These are phyloP conservation scores for Anguilla anguilla DNA, from an alignment of 2,797 vertebrate species.

Conservation along the genomic window DNA sequence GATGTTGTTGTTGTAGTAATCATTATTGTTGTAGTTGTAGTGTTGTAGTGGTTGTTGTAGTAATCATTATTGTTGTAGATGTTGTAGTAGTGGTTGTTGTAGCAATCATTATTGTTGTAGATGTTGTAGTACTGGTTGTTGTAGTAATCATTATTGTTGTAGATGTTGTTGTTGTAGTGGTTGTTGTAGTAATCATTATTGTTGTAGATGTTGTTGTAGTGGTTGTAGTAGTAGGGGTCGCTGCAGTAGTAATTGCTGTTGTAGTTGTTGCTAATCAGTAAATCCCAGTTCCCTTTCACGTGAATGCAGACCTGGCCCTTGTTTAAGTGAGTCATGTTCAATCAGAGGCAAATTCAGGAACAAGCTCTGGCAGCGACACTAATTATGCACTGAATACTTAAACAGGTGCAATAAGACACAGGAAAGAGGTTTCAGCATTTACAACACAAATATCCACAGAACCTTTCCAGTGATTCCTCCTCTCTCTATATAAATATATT, in stretches of 20 bases:
- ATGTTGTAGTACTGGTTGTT: too few species aligned
- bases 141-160: too few species aligned
- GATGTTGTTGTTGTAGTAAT: background rate
- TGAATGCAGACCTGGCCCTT: background rate
- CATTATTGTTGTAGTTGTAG: background rate
- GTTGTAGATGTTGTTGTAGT: too few species aligned
- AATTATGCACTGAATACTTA: background rate
- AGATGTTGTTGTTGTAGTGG: too few species aligned
- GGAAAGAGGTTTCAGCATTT: background rate
- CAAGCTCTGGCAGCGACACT: background rate
- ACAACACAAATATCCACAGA: background rate
- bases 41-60: background rate
- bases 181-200: too few species aligned
- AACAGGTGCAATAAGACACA: background rate
- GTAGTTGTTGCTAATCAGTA: background rate
- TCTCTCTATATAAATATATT: background rate
- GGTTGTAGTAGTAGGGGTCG: background rate
- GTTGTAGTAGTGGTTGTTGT: background rate
- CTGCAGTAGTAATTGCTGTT: background rate
- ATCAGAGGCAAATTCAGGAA: slow-evolving; percentile 8
- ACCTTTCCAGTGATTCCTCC: slow-evolving; percentile 36
- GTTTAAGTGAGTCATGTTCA: slow-evolving; percentile 20
- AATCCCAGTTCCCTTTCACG: background rate
- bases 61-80: background rate
- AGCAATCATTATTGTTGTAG: too few species aligned